Base-by-base conservation (phyloP, 2,888 invertebrate species). In the Pachymerium ferrugineum region DNA sequence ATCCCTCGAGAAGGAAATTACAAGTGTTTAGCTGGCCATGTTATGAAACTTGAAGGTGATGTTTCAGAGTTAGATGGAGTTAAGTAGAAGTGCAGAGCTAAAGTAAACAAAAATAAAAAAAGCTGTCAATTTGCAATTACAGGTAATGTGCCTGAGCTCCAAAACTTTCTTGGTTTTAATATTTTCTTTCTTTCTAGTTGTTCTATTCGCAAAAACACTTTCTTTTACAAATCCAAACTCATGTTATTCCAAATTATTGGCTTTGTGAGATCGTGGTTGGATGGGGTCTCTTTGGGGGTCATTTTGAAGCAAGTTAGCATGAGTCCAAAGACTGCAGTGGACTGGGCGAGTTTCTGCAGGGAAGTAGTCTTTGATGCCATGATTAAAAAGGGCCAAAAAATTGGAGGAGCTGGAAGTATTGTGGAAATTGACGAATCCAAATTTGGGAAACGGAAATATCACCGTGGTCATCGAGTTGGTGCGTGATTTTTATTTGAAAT, bases 341-440 rank as follows among this genome's bases (percentile, higher is more conserved):
- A 73, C 35, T 73, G 73, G 73, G 30, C 69, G 12, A 33, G 33
- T 10, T 73, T 69, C n/a, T 73, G 73, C 70, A 30, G 70, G 16
- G 73, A 73, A 30, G 73, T 73, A 1, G 68, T 68, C 1, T 35
- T 73, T 35, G 25, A 42, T 69, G 25, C 25, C 22, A 25, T 70
- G n/a, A 28, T 70, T 19, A 19, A 10, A 10, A 29, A 71, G 14
- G 16, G n/a, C 28, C 1, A 70, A 14, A 28, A 70, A 29, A n/a
- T 70, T 16, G 70, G 70, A 4, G 74, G 74, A 14, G 25, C 22
- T n/a, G 70, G 42, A 16, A 35, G 28, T 16, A 10, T 35, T 4
- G 70, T 74, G 1, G 42, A 74, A 28, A 74, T 74, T 38, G 69
- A 74, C n/a, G 74, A 74, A n/a, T 28, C 70, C 6, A 35, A 70